These are phyloP conservation scores for Cochlearius cochlearius DNA, from an alignment of 2,113 vertebrate genomes.

Conservation along the genomic window DNA sequence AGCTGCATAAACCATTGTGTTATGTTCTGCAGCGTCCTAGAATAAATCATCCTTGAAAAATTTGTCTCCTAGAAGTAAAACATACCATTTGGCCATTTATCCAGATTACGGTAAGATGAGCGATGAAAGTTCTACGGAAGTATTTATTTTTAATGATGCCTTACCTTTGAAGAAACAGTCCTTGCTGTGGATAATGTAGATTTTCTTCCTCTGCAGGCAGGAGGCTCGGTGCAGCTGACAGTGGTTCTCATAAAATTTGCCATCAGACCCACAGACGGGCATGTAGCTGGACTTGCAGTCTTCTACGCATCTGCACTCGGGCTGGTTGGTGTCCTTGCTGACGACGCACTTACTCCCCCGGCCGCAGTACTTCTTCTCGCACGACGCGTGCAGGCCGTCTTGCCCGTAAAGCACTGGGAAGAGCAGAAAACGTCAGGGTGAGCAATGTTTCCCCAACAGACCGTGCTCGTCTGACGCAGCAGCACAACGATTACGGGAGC, in stretches of 20 bases:
- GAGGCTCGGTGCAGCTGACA: conserved; percentile 90
- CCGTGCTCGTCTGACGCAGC: fast-evolving
- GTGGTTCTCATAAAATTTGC: conserved; percentile 92
- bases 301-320: conserved; percentile 84
- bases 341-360: conserved; percentile 83
- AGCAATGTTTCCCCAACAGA: neutral
- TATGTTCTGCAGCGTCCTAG: neutral
- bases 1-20: neutral
- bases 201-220: conserved; percentile 84
- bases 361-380: conserved; percentile 80
- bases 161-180: conserved; percentile 97
- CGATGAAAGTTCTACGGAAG: neutral
- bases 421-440: neutral
- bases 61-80: neutral
- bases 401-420: conserved; percentile 66
- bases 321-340: conserved; percentile 73
- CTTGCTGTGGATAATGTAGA: conserved; percentile 86
- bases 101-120: neutral
- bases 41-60: conserved; percentile 10
- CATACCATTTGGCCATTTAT: neutral
- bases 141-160: neutral
- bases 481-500: too few relatives aligned
- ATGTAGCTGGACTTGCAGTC: conserved; percentile 84
- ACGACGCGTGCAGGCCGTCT: conserved; percentile 52
- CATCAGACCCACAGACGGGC: conserved; percentile 92